These are phyloP conservation scores for Motacilla tschutschensis DNA, from an alignment of 2,113 vertebrate species.

Conservation along the genomic window DNA sequence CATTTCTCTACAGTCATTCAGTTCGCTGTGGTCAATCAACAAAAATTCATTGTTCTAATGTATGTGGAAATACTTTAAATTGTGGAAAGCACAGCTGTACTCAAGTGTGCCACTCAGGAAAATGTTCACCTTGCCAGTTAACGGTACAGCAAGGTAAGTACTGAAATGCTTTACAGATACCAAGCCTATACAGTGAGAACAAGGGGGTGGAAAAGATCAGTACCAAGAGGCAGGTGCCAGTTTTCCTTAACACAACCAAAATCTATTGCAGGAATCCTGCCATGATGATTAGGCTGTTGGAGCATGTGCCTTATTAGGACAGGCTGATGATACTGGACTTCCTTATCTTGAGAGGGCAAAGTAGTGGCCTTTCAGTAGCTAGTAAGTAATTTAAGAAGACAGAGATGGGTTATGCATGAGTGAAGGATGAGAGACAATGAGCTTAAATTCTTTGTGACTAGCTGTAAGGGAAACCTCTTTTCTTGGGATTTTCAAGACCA, in stretches of 20 bases:
- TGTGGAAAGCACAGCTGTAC: slow-evolving; percentile 88
- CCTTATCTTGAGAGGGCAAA: background rate
- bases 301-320: background rate
- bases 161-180: background rate
- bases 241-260: background rate
- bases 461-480: background rate
- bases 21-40: slow-evolving; percentile 90
- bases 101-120: slow-evolving; percentile 88
- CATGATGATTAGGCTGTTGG: background rate
- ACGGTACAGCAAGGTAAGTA: slow-evolving; percentile 85
- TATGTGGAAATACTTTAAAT: slow-evolving; percentile 85
- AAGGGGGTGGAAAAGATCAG: background rate
- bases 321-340: background rate
- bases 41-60: slow-evolving; percentile 83
- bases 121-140: slow-evolving; percentile 87
- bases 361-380: background rate
- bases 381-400: background rate
- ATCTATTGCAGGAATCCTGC: background rate
- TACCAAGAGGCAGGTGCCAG: background rate
- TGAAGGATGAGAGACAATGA: background rate
- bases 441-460: background rate
- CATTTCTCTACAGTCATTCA: slow-evolving; percentile 81
- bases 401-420: background rate
- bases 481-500: background rate
- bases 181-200: background rate